Conservation (phyloP, 2,113 vertebrate species). For the Coptodon rendalli region DNA sequence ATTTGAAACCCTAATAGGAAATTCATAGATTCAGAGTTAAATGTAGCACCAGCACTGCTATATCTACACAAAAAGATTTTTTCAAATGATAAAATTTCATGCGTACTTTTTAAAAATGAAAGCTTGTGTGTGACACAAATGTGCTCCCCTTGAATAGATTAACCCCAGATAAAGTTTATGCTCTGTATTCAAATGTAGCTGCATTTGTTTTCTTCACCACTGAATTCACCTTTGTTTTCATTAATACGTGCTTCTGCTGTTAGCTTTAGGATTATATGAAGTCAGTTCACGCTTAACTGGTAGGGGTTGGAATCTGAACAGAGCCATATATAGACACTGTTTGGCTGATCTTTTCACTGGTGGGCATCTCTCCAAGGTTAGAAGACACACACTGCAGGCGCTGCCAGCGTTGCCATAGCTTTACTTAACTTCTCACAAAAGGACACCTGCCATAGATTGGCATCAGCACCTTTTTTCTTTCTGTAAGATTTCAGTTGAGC, state of each 20-base stretch:
- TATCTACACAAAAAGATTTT: background rate
- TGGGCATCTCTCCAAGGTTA: conserved; percentile 28
- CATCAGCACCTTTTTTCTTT: background rate
- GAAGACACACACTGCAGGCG: background rate
- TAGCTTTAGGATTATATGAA: background rate
- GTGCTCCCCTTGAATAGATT: background rate
- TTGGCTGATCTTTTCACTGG: conserved; percentile 20
- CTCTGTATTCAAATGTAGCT: background rate
- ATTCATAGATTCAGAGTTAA: background rate
- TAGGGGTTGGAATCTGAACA: background rate
- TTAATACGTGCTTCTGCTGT: background rate
- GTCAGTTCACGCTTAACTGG: background rate
- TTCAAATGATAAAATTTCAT: background rate
- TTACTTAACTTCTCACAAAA: background rate
- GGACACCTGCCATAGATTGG: conserved; percentile 26
- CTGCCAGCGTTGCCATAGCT: background rate
- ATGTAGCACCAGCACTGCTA: background rate
- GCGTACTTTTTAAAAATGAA: background rate
- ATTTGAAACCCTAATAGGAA: background rate
- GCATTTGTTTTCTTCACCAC: background rate
- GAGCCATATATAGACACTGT: conserved; percentile 29
- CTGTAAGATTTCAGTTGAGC: background rate
- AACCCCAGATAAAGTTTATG: background rate
- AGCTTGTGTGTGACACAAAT: background rate
- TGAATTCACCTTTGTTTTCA: background rate